These are phyloP conservation scores for Ferdinandea cuprea DNA, from an alignment of 2,888 invertebrate species.

Conservation along the genomic window DNA sequence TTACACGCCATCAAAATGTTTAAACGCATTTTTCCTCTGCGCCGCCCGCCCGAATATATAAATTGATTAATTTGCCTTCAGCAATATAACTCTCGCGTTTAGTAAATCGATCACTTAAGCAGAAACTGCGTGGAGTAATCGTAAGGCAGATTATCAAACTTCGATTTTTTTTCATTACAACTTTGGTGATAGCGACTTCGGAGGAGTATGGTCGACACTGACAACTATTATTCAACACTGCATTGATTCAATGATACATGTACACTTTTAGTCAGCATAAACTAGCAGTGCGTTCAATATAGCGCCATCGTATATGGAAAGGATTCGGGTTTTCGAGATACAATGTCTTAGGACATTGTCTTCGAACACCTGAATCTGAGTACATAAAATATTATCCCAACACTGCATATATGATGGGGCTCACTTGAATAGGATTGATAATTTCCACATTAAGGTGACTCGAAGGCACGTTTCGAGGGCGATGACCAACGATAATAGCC, in stretches of 20 bases:
- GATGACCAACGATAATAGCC: no score
- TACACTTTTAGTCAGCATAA: slow-evolving; percentile 35
- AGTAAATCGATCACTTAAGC: slow-evolving; percentile 72
- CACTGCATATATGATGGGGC: no score
- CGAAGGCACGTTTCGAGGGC: no score
- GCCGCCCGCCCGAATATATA: slow-evolving; percentile 25
- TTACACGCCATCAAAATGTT: slow-evolving; percentile 21
- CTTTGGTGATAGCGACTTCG: neutral
- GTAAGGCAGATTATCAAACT: slow-evolving; percentile 69
- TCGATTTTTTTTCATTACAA: neutral
- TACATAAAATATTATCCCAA: no score
- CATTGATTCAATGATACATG: slow-evolving; percentile 74
- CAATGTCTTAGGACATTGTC: no score
- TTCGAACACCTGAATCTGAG: no score
- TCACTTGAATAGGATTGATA: no score
- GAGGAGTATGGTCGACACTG: slow-evolving; percentile 71
- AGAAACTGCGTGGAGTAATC: slow-evolving; percentile 76
- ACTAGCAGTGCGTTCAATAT: neutral
- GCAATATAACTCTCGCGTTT: slow-evolving; percentile 75
- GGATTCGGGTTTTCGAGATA: no score
- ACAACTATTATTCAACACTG: no score
- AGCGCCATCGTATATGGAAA: no score
- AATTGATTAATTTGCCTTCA: slow-evolving; percentile 31
- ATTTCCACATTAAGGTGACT: no score
- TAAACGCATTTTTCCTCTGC: slow-evolving; percentile 12